Base-by-base conservation (phyloP, 2,113 vertebrate genomes). In the Cyphomyrus plagiostoma region DNA sequence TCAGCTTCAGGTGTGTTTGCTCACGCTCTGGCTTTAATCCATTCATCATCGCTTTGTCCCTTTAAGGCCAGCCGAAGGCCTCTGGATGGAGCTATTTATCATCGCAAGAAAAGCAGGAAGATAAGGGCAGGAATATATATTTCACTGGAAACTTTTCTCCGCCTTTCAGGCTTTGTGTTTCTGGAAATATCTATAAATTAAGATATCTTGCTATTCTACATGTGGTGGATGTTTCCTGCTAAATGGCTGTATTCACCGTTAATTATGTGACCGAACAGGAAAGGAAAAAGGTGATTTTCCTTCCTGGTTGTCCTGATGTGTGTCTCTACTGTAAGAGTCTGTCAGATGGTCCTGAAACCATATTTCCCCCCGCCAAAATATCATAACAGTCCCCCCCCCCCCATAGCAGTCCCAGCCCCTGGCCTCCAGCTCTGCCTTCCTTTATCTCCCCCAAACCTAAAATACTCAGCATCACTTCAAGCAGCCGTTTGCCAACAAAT, bases 41-140 rank as follows among this genome's bases (percentile, higher is more conserved):
- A 97, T 96, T 97, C 96, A 96, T 97, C 94, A 93, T 95, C 94
- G 95, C 92, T 96, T 96, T 97, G 95, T 96, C 95, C 95, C 93
- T 96, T 94, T 93, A 97, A 96, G 93, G 94, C 95, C 96, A 95
- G 93, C 93, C 92, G 87, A 92, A 91, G 92, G 93, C 96, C 93
- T 89, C 86, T 93, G 90, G 93, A 93, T 95, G 92, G 91, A 88
- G 93, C 93, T 95, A 95, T 97, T 97, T 95, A 95, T 97, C 95
- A 96, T 96, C 92, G 91, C 88, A 91, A 84, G 70, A 91, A 94
- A 94, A 92, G 93, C 93, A 92, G 92, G 93, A 90, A 82, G 90
- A 86, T 89, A 92, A 93, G 92, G 90, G 90, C 91, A 93, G 90
- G 91, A 91, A 94, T 94, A 92, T 94, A 94, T 95, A 93, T 95